Base-by-base conservation (phyloP, 1,140 invertebrate species). In the Polypedilum pembai region DNA sequence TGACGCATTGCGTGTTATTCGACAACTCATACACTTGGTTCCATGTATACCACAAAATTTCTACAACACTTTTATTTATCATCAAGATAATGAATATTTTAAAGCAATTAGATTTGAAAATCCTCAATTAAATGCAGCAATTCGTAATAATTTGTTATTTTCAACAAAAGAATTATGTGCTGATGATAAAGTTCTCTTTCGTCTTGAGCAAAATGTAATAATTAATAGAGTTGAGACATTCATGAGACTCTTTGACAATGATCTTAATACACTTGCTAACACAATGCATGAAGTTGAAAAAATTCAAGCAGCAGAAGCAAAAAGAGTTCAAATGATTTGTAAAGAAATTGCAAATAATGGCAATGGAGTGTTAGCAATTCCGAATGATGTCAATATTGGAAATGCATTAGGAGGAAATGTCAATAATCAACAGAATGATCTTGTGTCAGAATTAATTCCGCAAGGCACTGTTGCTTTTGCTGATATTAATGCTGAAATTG, bases 321-420 rank as follows among this genome's bases (percentile, higher is more conserved):
- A 15, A 4, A n/a, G 45, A 12, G 15, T 56, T 56, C 4, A 56
- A 56, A 56, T 56, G 4, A 3, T 12, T 56, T 12, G 45, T n/a
- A 10, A 15, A n/a, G 45, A 56, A 12, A 12, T 56, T 4, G 12
- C 45, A 15, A 56, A 56, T 12, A 56, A 56, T 56, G 45, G 45
- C 12, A 56, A 56, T 56, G 45, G 45, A 15, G n/a, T 56, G 12
- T 56, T 56, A 56, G 45, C 0, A 56, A 15, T n/a, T 10, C 45
- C 45, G 15, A 56, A 15, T 12, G 45, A 8, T 4, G 15, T 56
- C 4, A 15, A 56, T 56, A 56, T n/a, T 12, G n/a, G n/a, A 56
- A 56, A 56, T 56, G 45, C 45, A 56, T n/a, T 56, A 15, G 45
- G 15, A n/a, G 45, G 45, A 56, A 56, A 56, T n/a, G n/a, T 56